Evolutionary conservation across 1,140 invertebrate genomes (phyloP), one percentile per base, ranked within the genome.

Genomic region (Ylistrum balloti): DNA sequence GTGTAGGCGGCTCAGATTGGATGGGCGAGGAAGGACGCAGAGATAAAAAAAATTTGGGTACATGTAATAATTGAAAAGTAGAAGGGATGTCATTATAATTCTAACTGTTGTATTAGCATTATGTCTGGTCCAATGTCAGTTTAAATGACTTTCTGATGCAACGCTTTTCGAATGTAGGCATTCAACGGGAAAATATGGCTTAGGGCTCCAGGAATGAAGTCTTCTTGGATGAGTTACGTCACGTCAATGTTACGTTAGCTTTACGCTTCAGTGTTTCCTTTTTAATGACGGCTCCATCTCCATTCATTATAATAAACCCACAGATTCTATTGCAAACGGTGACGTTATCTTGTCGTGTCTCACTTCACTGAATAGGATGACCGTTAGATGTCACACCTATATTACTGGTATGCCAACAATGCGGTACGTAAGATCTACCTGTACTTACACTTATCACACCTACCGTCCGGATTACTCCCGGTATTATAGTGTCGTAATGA

Each of bases 401-500:
- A 9, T 17, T n/a, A 74, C 56, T 3, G 56, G 56, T 74, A 74
- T 74, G 56, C n/a, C 5, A 74, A 74, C n/a, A 74, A 74, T 74
- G n/a, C 56, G 22, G 22, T 74, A 28, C 5, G n/a, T 74, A 74
- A 74, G 0, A 74, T 28, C 56, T 74, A 74, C 56, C 56, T 74
- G 56, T 74, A 74, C 22, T 11, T 74, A 28, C 28, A 74, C 22
- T 74, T 74, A 74, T 74, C 56, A 74, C 56, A 74, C 56, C 13
- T 74, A 74, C 56, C n/a, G 56, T 74, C 17, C 56, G n/a, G 56
- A 74, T 74, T 74, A 74, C n/a, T 28, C 56, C 56, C n/a, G 56
- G 56, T 74, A 74, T 74, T 74, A 74, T n/a, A 1, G 5, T n/a
- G 56, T n/a, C 56, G 56, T 74, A 74, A 74, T 74, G 56, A 74